Percentiles rank a stretch among this genome's conserved stretches.
Conservation (phyloP, 2,113 vertebrate species). For the Campylorhamphus procurvoides region DNA sequence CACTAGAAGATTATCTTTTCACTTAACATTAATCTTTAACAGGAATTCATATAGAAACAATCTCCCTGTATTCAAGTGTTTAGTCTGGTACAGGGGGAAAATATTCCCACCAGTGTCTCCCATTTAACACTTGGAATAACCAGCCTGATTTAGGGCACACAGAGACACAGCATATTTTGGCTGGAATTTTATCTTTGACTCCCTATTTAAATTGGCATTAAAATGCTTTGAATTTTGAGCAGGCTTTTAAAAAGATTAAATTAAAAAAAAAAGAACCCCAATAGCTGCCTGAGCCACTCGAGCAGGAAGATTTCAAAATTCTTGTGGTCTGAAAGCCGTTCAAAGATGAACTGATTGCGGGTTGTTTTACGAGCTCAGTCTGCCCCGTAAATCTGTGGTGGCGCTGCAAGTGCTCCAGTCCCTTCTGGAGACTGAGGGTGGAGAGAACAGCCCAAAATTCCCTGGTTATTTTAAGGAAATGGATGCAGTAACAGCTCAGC, state of each 20-base stretch:
- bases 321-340: slow-evolving; percentile 36
- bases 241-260: background rate
- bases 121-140: background rate
- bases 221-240: background rate
- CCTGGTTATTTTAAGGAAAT: background rate
- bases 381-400: background rate
- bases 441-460: background rate
- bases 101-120: background rate
- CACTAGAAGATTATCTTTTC: background rate
- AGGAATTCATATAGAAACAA: background rate
- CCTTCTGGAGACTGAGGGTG: background rate
- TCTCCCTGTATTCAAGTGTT: background rate
- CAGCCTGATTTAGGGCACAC: background rate
- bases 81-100: background rate
- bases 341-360: background rate
- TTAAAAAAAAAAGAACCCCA: background rate
- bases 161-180: background rate
- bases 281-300: background rate
- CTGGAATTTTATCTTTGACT: slow-evolving; percentile 53
- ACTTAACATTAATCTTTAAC: background rate
- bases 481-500: background rate
- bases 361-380: background rate
- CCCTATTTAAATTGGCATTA: slow-evolving; percentile 34
- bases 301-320: background rate
- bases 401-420: background rate